Conservation (phyloP, 1,140 invertebrate genomes). For the Dryas iulia region DNA sequence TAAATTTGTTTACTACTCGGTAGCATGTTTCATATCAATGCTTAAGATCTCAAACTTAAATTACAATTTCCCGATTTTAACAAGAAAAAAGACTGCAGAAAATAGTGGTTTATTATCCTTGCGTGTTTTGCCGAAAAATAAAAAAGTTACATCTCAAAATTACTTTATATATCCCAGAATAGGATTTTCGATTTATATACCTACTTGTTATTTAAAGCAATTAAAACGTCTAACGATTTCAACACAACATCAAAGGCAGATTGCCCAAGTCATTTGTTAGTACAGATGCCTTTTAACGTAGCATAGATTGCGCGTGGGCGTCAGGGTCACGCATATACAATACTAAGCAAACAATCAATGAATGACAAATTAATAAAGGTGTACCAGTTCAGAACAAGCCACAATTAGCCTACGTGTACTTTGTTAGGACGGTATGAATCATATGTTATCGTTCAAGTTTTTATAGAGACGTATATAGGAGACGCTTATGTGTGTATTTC, state of each 20-base stretch:
- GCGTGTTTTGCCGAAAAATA: too few relatives aligned
- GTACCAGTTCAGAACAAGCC: constrained; percentile 22
- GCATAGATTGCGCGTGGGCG: constrained; percentile 35
- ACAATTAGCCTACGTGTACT: constrained; percentile 22
- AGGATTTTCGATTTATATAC: not conserved
- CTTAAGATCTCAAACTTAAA: too few relatives aligned
- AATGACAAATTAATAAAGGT: constrained; percentile 34
- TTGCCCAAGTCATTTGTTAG: constrained; percentile 31
- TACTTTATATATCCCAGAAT: not conserved
- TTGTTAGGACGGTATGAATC: not conserved
- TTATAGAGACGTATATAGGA: not conserved
- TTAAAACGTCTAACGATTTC: constrained; percentile 32
- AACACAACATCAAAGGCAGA: constrained; percentile 20
- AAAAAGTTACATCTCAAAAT: too few relatives aligned
- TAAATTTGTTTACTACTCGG: too few relatives aligned
- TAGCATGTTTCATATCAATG: too few relatives aligned
- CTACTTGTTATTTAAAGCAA: constrained; percentile 29
- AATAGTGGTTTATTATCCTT: too few relatives aligned
- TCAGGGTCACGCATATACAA: constrained; percentile 29
- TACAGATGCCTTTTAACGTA: constrained; percentile 34
- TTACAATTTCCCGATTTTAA: too few relatives aligned
- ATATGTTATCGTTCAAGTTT: not conserved
- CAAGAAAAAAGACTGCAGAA: too few relatives aligned
- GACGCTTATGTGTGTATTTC: constrained; percentile 1
- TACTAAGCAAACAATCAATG: constrained; percentile 34